Evolutionary conservation across 2,113 vertebrate species (phyloP).

Genomic region (Cricetomys ansorgei): DNA sequence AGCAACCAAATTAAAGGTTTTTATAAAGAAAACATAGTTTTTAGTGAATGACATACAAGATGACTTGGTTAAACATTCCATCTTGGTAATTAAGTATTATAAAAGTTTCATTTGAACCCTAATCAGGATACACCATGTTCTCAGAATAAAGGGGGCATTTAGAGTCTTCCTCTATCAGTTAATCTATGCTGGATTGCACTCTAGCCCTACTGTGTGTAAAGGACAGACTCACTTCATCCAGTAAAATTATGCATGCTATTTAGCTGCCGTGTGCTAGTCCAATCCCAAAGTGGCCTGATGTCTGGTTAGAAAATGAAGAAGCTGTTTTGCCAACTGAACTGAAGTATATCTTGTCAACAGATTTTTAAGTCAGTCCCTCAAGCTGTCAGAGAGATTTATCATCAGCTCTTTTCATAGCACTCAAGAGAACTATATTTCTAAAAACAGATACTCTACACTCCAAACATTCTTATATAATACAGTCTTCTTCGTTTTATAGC

Average conservation of each 20-base stretch:
- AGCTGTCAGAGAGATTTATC: background rate
- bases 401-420: background rate
- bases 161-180: background rate
- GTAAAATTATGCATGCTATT: background rate
- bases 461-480: background rate
- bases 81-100: background rate
- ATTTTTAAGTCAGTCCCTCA: background rate
- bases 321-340: background rate
- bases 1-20: background rate
- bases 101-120: slow-evolving; percentile 7
- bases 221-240: background rate
- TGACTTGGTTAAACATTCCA: background rate
- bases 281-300: background rate
- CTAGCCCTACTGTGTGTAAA: background rate
- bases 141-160: background rate
- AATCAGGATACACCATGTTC: background rate
- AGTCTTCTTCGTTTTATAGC: background rate
- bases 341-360: background rate
- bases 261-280: background rate
- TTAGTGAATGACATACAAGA: background rate
- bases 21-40: background rate
- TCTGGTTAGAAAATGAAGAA: background rate
- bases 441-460: background rate
- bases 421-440: background rate
- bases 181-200: background rate